Base-by-base conservation (phyloP, 2,888 invertebrate species). In the Drosophila meridiana region DNA sequence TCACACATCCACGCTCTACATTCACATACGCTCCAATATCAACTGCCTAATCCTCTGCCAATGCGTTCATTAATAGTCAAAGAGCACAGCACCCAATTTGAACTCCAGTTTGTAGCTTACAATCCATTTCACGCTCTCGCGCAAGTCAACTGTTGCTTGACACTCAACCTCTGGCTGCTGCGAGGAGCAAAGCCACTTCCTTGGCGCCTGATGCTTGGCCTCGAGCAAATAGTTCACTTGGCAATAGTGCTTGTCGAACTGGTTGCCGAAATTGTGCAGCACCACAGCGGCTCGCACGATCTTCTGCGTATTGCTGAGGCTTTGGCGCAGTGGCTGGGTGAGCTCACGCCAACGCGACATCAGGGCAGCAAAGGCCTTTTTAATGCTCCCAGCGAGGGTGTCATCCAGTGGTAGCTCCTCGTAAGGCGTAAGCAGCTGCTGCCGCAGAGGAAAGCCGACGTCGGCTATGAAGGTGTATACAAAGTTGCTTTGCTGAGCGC, bases 341-440 rank as follows among this genome's bases (percentile, higher is more conserved):
- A 78, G 65, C 7, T 78, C 45, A 42, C 62, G 65, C 74, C 66
- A 73, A 11, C 66, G 69, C 3, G 65, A 63, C 40, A 69, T 26
- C 5, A 78, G 6, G 9, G 66, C 43, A 38, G 42, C 13, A 5
- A 77, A 64, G 1, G 78, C 66, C 36, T 66, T 73, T 5, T 60
- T 45, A 4, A 73, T 78, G 38, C 57, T 77, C 3, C 59, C 59
- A 0, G 47, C n/a, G 0, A 77, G 20, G 4, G 45, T 26, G 0
- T 43, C 42, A 4, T 48, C 28, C 14, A 56, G 20, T 5, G 45
- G 48, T 4, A n/a, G 11, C 0, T 5, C 4, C 7, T 8, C 34
- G 34, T 43, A 58, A 2, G 65, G 61, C 1, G 65, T 63, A 0
- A 73, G 40, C 2, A 77, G 60, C 8, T 74, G 53, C 9, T 60